Base-by-base conservation (phyloP, 2,888 invertebrate species). In the Eledone cirrhosa region DNA sequence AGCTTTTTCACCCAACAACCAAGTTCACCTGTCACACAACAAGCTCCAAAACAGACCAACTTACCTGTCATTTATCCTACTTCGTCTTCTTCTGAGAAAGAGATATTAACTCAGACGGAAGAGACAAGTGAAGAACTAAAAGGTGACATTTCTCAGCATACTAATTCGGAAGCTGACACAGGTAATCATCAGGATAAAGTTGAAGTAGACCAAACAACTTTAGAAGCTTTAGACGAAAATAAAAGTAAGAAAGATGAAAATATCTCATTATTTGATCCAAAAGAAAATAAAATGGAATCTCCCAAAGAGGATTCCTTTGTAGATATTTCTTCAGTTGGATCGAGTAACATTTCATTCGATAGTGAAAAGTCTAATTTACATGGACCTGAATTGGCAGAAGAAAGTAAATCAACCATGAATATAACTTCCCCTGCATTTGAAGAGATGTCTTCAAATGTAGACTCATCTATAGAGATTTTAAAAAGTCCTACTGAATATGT, bases 1-100 rank as follows among this genome's bases (percentile, higher is more conserved):
- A 72, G 72, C 29, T 72, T 72, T 41, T 72, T 72, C 41, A 72
- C 72, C 31, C 33, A 72, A 31, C 22, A 72, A 72, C 72, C 31
- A 33, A 41, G 33, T 41, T 31, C 72, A n/a, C 72, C 72, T 22
- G 41, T 72, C 22, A 72, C 72, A n/a, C 33, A 72, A 8, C 72
- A 72, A 41, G 29, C 41, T 41, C 72, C 72, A 16, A 31, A 72
- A 41, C 13, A 41, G 31, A 31, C 8, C n/a, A 41, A 31, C 22
- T 41, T 22, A 41, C 41, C 33, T 19, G 19, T 31, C 27, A 67
- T 67, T 24, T 29, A 16, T 72, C n/a, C 72, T 72, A n/a, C 31
- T n/a, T 31, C 13, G 8, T 19, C 29, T 14, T 13, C 16, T 72
- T 31, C 72, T 29, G 11, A n/a, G 3, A 33, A 41, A 27, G 29